Evolutionary conservation across 2,797 vertebrate genomes (phyloP).

Genomic region (Chelidonichthys spinosus): DNA sequence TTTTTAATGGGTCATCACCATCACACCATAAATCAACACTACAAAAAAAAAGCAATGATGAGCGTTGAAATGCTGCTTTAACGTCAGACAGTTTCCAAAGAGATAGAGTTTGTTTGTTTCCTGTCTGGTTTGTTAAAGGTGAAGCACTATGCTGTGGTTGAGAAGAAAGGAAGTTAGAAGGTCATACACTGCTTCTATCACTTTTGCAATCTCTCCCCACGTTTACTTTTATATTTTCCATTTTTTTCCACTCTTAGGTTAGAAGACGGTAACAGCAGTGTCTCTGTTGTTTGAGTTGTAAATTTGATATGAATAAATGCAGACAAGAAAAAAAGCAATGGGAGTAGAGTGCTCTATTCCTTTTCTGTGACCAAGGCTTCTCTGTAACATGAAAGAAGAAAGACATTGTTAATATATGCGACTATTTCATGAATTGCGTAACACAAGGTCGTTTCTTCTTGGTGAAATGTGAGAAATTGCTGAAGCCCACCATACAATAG

Average conservation of each 20-base stretch:
- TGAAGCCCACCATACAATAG: too few relatives aligned
- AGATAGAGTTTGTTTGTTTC: constrained; percentile 58
- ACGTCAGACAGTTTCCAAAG: constrained; percentile 61
- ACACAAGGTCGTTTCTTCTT: too few relatives aligned
- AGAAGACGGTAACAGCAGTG: not conserved
- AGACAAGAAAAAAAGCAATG: not conserved
- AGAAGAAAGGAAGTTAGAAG: constrained; percentile 67
- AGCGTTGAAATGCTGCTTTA: constrained; percentile 29
- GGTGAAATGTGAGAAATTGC: too few relatives aligned
- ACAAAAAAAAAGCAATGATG: constrained; percentile 25
- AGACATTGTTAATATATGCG: too few relatives aligned
- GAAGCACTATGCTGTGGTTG: constrained; percentile 54
- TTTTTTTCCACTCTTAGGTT: not conserved
- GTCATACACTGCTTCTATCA: constrained; percentile 49
- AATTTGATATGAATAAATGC: not conserved
- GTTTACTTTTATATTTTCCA: constrained; percentile 20
- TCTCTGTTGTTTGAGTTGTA: not conserved
- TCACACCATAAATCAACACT: not conserved
- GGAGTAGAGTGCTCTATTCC: too few relatives aligned
- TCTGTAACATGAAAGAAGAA: too few relatives aligned
- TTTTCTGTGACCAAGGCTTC: too few relatives aligned
- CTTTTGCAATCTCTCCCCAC: constrained; percentile 20
- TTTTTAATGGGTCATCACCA: constrained; percentile 18
- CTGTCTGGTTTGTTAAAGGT: constrained; percentile 43
- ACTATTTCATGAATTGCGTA: too few relatives aligned